Percentiles rank a stretch among this genome's conserved stretches.
These are phyloP conservation scores for Hyposmocoma kahamanoa DNA, from an alignment of 1,140 invertebrate species.

Conservation along the genomic window DNA sequence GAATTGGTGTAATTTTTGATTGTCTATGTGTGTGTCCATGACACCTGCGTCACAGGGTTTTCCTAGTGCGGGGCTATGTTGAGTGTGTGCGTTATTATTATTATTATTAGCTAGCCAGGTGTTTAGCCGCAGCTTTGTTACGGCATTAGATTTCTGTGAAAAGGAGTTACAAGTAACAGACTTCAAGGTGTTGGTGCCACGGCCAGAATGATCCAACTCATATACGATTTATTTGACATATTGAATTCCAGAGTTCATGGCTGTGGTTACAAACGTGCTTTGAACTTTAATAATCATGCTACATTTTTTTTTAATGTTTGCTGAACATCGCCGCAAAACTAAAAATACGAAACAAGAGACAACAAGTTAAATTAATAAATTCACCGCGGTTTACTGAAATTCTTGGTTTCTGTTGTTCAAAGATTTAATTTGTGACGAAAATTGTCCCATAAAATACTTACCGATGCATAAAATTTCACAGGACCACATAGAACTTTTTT, in stretches of 20 bases:
- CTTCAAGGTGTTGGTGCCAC: neutral
- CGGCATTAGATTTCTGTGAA: no score
- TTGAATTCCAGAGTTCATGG: conserved; percentile 4
- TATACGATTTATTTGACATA: conserved; percentile 5
- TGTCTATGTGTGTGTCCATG: no score
- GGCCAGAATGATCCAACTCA: neutral
- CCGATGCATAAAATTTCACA: no score
- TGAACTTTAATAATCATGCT: conserved; percentile 1
- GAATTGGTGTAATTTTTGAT: no score
- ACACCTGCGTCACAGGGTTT: no score
- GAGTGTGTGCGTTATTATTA: no score
- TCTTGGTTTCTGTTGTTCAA: conserved; percentile 2
- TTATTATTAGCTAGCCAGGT: no score
- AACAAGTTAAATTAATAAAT: neutral
- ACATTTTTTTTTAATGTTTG: neutral
- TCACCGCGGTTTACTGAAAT: neutral
- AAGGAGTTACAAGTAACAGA: no score
- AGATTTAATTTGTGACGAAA: neutral
- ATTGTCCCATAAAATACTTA: neutral
- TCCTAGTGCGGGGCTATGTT: no score
- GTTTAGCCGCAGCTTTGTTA: no score
- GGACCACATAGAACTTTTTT: conserved; percentile 7
- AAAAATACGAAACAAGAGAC: neutral
- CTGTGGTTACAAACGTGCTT: conserved; percentile 3
- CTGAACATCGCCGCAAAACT: no score